Evolutionary conservation across 2,797 vertebrate species (phyloP).

Genomic region (Adelosebastes latens): DNA sequence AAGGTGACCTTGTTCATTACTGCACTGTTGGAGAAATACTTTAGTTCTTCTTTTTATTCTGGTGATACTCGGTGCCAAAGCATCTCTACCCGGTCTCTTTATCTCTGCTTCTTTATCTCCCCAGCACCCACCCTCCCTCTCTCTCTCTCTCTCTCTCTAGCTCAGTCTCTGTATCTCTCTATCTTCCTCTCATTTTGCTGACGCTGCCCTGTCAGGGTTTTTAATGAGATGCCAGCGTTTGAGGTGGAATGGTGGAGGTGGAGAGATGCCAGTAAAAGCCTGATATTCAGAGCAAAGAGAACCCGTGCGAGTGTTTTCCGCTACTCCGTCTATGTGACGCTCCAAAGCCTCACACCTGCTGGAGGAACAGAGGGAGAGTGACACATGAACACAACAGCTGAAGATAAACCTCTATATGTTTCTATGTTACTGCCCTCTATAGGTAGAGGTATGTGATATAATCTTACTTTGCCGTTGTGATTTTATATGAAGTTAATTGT

Average conservation of each 20-base stretch:
- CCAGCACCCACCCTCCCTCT: conserved; percentile 10
- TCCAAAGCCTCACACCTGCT: conserved; percentile 24
- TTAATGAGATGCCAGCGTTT: conserved; percentile 79
- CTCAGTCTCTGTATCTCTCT: conserved; percentile 59
- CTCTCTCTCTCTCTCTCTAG: conserved; percentile 18
- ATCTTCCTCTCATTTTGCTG: conserved; percentile 65
- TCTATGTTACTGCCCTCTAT: not conserved
- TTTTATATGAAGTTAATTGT: not conserved
- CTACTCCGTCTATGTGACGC: conserved; percentile 15
- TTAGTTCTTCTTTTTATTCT: conserved; percentile 55
- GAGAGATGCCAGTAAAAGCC: conserved; percentile 60
- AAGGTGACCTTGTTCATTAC: conserved; percentile 77
- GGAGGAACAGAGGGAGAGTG: conserved; percentile 1
- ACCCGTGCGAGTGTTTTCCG: conserved; percentile 7
- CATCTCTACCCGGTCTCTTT: conserved; percentile 62
- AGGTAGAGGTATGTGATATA: not conserved
- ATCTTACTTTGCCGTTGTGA: not conserved
- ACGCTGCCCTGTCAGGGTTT: conserved; percentile 72
- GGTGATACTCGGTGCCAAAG: conserved; percentile 60
- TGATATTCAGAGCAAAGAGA: conserved; percentile 43
- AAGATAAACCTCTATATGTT: not conserved
- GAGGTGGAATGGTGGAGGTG: conserved; percentile 62
- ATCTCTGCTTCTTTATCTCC: conserved; percentile 65
- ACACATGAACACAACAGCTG: not conserved
- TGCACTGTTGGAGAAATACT: conserved; percentile 61